Percentiles rank a stretch among this genome's conserved stretches.
Conservation (phyloP, 30 jellyfish, hydroid and myxozoan genomes). For the Hydractinia symbiolongicarpus region DNA sequence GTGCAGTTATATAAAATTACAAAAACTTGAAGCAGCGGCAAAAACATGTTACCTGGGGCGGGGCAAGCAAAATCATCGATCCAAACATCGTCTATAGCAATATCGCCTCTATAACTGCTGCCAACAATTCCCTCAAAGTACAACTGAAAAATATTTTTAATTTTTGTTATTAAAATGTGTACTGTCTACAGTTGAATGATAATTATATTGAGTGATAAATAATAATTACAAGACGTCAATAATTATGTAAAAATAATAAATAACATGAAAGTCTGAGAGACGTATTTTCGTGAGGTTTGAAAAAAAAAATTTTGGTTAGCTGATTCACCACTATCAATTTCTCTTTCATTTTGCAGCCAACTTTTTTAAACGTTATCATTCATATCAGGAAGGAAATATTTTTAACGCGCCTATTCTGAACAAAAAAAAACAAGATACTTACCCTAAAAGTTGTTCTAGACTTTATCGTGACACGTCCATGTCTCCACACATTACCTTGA, state of each 20-base stretch:
- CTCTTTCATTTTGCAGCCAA: too few relatives aligned
- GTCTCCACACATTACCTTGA: slow-evolving; percentile 93
- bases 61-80: slow-evolving; percentile 52
- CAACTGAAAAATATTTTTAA: slow-evolving; percentile 32
- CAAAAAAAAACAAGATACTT: slow-evolving; percentile 5
- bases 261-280: too few relatives aligned
- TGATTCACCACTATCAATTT: too few relatives aligned
- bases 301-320: too few relatives aligned
- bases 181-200: too few relatives aligned
- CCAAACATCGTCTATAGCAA: slow-evolving; percentile 88
- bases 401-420: neutral
- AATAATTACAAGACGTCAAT: too few relatives aligned
- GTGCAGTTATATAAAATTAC: neutral
- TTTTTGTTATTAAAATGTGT: too few relatives aligned
- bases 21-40: neutral
- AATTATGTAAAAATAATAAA: too few relatives aligned
- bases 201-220: too few relatives aligned
- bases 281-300: too few relatives aligned
- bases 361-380: too few relatives aligned
- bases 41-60: slow-evolving; percentile 27
- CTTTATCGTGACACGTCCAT: slow-evolving; percentile 75
- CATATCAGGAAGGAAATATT: too few relatives aligned
- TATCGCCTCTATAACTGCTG: slow-evolving; percentile 73
- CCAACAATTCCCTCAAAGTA: slow-evolving; percentile 89
- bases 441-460: slow-evolving; percentile 45